Conservation (phyloP, 2,113 vertebrate species). For the Aepyceros melampus region DNA sequence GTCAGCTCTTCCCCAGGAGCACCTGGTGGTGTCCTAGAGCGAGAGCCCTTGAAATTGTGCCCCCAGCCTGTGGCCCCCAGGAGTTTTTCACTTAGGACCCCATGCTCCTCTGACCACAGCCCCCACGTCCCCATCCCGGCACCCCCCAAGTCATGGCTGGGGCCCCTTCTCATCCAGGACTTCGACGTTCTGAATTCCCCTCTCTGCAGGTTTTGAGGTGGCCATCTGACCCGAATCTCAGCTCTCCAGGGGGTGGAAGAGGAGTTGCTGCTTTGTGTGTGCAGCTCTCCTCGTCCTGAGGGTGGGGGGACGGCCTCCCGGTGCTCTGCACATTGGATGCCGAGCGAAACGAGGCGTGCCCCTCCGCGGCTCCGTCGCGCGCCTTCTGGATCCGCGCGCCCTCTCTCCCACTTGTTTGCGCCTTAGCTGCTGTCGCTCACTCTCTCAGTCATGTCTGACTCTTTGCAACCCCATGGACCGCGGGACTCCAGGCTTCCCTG, state of each 20-base stretch:
- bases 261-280: neutral
- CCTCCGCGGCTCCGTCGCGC: rapidly evolving
- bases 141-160: rapidly evolving
- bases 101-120: neutral
- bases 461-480: neutral
- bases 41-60: neutral
- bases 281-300: neutral
- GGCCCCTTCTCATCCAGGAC: neutral
- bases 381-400: rapidly evolving
- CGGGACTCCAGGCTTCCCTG: neutral
- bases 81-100: neutral
- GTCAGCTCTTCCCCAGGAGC: neutral
- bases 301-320: rapidly evolving
- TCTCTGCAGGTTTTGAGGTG: neutral
- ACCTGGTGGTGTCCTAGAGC: neutral
- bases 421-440: rapidly evolving
- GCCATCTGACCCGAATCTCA: neutral
- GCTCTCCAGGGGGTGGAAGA: neutral
- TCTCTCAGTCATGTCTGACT: rapidly evolving
- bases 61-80: too few relatives aligned
- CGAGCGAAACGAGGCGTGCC: neutral
- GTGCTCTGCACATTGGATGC: rapidly evolving
- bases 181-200: rapidly evolving
- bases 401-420: rapidly evolving
- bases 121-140: rapidly evolving